Base-by-base conservation (phyloP, 2,113 vertebrate species). In the Delphinus delphis region DNA sequence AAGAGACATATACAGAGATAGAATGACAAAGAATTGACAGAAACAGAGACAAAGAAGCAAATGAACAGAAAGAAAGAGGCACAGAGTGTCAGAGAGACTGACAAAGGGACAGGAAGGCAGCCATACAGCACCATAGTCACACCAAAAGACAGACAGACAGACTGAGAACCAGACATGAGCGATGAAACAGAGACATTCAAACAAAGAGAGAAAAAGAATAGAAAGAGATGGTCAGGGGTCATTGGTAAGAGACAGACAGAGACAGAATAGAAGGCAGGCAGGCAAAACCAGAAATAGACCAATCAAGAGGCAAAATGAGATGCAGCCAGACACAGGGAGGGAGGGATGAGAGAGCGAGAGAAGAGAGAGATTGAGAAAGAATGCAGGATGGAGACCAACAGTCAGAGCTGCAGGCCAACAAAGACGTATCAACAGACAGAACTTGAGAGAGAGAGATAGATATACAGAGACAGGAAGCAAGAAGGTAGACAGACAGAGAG, bases 221-320 rank as follows among this genome's bases (percentile, higher is more conserved):
- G 25, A 76, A 93, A 80, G 90, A 80, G 58, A 81, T 25, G 3
- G 33, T 73, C 62, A 85, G 33, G 65, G 44, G 26, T n/a, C 60
- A 55, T 55, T 93, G 58, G 18, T 82, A 68, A 93, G 71, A 89
- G 77, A 86, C 26, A 87, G 38, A 93, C n/a, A 63, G 47, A 92
- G 36, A 60, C 60, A 93, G 68, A 41, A 10, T 41, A 74, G 58
- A 96, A 89, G 80, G 31, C 44, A 79, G 41, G 28, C 17, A 80
- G 58, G 58, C 44, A 88, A 67, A 88, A 47, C 41, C 15, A 25
- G 17, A 88, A 65, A 92, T 63, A 85, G 58, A 62, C 15, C 58
- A 41, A 62, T 47, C 23, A 1, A 88, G 12, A 55, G 88, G 44
- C 38, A 76, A 47, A 96, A n/a, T 94, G 67, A 65, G 26, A 55